These are phyloP conservation scores for Thalassoma bifasciatum DNA, from an alignment of 2,113 vertebrate species.

Conservation along the genomic window DNA sequence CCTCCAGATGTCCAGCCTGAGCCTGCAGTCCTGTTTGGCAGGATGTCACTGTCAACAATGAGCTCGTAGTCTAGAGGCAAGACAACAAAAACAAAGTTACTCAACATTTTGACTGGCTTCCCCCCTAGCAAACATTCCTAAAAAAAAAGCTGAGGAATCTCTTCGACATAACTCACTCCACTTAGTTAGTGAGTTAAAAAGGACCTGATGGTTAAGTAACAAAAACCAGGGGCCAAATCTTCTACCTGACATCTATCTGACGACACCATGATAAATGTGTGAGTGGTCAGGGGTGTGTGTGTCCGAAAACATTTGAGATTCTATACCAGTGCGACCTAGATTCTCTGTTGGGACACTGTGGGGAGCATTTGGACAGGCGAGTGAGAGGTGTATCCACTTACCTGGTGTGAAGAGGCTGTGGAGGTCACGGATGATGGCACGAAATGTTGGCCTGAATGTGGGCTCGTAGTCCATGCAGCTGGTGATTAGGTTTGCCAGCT, in stretches of 20 bases:
- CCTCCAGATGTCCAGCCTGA: constrained; percentile 85
- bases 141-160: no score
- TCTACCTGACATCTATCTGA: neutral
- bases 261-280: neutral
- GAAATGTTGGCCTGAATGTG: constrained; percentile 93
- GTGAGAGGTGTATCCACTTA: constrained; percentile 63
- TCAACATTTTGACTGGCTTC: neutral
- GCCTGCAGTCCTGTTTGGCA: constrained; percentile 86
- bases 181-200: neutral
- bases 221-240: neutral
- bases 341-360: neutral
- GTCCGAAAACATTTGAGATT: constrained; percentile 5
- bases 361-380: neutral
- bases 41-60: constrained; percentile 91
- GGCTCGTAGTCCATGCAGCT: constrained; percentile 98
- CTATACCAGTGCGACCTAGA: constrained; percentile 21
- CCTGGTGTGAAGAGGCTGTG: constrained; percentile 98
- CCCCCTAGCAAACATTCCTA: no score
- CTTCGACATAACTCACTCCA: neutral
- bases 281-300: neutral
- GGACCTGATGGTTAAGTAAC: neutral
- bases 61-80: constrained; percentile 91
- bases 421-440: constrained; percentile 94
- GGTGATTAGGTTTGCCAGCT: constrained; percentile 94
- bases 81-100: neutral